Evolutionary conservation across 2,797 vertebrate species (phyloP).

Genomic region (Lutjanus campechanus): DNA sequence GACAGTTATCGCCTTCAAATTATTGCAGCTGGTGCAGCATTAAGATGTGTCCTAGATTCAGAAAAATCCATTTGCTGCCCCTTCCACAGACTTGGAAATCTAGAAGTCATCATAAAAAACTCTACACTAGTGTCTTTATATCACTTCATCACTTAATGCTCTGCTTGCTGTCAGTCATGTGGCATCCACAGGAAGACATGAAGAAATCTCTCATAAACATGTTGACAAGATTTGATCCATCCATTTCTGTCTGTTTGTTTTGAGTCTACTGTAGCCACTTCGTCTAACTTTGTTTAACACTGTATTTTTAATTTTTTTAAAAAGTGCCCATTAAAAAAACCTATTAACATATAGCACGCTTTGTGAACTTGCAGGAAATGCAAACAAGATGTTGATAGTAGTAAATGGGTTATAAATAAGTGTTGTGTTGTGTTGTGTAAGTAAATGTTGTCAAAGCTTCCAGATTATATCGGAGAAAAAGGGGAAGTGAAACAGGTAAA

Average conservation of each 20-base stretch:
- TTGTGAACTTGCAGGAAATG: slow-evolving; percentile 1
- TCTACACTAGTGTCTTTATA: neutral
- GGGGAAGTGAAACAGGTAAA: slow-evolving; percentile 5
- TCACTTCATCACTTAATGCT: neutral
- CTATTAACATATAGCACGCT: neutral
- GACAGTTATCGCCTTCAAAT: slow-evolving; percentile 10
- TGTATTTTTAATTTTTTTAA: neutral
- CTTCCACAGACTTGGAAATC: neutral
- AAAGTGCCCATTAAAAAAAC: neutral
- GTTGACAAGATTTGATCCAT: neutral
- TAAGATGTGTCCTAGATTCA: slow-evolving; percentile 5
- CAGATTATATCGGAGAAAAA: neutral
- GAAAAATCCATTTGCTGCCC: neutral
- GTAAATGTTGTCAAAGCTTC: too few species aligned
- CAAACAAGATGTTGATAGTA: neutral
- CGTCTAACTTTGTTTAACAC: neutral
- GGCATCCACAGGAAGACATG: neutral
- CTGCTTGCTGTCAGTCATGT: neutral
- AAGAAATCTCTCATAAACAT: neutral
- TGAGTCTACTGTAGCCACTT: neutral
- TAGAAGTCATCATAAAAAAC: neutral
- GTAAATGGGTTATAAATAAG: neutral
- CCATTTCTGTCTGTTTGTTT: neutral
- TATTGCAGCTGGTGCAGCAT: neutral
- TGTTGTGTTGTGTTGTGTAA: too few species aligned